A percentile compares a stretch with the other conserved stretches of the same genome.
phyloP scores from a whole-genome alignment of 2,113 vertebrate species.

The Fulmarus glacialis region DNA sequence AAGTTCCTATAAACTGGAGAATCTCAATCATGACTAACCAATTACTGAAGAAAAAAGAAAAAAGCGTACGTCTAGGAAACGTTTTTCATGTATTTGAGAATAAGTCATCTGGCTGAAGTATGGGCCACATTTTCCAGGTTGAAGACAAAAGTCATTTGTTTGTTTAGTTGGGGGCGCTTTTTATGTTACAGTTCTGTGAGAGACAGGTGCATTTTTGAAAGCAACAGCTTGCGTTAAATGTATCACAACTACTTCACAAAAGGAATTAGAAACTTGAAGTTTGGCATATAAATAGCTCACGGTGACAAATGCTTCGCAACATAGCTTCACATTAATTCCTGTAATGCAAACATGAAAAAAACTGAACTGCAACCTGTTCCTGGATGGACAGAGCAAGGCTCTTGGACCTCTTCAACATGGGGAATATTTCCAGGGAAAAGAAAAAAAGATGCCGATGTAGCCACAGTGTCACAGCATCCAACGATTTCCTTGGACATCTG shows the following conservation, averaged over 20 bases:
- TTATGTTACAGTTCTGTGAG: background rate
- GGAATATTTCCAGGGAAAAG: background rate
- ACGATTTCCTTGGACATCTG: background rate
- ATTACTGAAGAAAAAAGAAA: background rate
- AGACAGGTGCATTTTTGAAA: background rate
- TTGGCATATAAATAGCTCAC: background rate
- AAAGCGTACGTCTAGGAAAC: accelerated
- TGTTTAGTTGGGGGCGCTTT: background rate
- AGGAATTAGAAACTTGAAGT: background rate
- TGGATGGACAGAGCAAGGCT: background rate
- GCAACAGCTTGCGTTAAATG: background rate
- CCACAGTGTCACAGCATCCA: background rate
- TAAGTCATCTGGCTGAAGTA: background rate
- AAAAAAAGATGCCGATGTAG: background rate
- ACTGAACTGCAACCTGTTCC: background rate
- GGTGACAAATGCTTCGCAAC: background rate
- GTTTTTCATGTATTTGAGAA: background rate
- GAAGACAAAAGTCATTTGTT: background rate
- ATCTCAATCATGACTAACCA: background rate
- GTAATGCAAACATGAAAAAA: background rate
- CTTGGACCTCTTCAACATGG: background rate
- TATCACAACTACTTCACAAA: background rate
- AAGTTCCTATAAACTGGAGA: background rate
- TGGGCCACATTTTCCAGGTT: background rate
- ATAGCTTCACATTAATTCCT: background rate